A percentile compares a stretch with the other conserved stretches of the same genome.
Conservation (phyloP, 1,140 invertebrate genomes). For the Pachypeltis micranthus region DNA sequence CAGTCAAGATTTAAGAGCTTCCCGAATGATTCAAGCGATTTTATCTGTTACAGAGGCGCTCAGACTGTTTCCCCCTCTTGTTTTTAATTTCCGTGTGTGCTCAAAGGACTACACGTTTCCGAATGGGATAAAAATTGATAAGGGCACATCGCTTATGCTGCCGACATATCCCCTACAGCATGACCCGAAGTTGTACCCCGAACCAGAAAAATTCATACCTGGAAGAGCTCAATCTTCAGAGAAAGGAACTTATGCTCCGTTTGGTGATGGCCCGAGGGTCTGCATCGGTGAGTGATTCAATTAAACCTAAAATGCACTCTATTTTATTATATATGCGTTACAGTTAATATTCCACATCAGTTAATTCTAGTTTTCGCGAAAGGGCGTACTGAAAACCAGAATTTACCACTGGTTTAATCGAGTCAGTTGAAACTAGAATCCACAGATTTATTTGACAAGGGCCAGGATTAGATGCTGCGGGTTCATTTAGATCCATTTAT, state of each 20-base stretch:
- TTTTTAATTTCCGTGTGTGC: conserved; percentile 42
- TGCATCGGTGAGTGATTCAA: neutral
- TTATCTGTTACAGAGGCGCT: conserved; percentile 38
- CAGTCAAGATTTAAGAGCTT: too few relatives aligned
- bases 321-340: too few relatives aligned
- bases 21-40: too few relatives aligned
- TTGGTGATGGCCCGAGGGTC: neutral
- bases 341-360: too few relatives aligned
- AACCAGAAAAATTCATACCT: conserved; percentile 48
- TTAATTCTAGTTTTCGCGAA: too few relatives aligned
- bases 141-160: conserved; percentile 36
- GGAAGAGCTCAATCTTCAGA: conserved; percentile 35
- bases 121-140: conserved; percentile 38
- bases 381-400: too few relatives aligned
- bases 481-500: too few relatives aligned
- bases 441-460: too few relatives aligned
- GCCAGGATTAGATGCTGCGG: too few relatives aligned
- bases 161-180: conserved; percentile 49
- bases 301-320: too few relatives aligned
- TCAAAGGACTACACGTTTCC: conserved; percentile 43
- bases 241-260: neutral
- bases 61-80: conserved; percentile 46
- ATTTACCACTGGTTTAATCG: too few relatives aligned
- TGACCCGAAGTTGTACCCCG: conserved; percentile 39
- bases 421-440: too few relatives aligned